Evolutionary conservation across 2,113 vertebrate genomes (phyloP).

Genomic region (Copsychus sechellarum): DNA sequence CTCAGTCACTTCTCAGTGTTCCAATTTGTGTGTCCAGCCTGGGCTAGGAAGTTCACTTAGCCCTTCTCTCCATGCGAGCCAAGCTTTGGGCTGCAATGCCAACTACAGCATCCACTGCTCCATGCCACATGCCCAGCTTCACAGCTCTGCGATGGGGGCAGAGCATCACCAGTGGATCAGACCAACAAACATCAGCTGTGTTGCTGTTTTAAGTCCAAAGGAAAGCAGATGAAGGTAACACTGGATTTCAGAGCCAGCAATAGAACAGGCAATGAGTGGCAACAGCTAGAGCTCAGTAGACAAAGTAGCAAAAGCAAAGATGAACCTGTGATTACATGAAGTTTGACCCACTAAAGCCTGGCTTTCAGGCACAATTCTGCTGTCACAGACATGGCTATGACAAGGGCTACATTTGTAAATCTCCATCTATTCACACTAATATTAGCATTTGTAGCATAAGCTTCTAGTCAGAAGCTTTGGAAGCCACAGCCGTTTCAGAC

Average conservation of each 20-base stretch:
- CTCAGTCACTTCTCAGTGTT: not conserved
- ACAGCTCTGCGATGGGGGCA: not conserved
- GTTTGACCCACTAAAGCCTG: not conserved
- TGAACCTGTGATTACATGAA: not conserved
- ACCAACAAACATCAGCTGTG: not conserved
- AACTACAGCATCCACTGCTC: not conserved
- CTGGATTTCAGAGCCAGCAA: not conserved
- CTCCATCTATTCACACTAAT: not conserved
- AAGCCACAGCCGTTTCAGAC: not conserved
- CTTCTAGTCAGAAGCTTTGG: not conserved
- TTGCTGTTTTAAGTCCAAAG: not conserved
- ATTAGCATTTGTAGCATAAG: not conserved
- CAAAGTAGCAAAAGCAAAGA: not conserved
- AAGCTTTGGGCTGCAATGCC: not conserved
- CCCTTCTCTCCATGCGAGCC: not conserved
- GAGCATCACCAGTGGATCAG: not conserved
- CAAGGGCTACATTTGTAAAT: not conserved
- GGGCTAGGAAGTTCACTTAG: not conserved
- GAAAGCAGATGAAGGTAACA: not conserved
- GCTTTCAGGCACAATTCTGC: not conserved
- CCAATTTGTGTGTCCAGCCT: rapidly evolving
- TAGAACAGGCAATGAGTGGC: not conserved
- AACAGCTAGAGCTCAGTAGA: not conserved
- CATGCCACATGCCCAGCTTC: not conserved
- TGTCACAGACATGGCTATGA: not conserved